A percentile compares a stretch with the other conserved stretches of the same genome.
Evolutionary conservation across 2,888 invertebrate species (phyloP).

Genomic region (Busseola fusca): DNA sequence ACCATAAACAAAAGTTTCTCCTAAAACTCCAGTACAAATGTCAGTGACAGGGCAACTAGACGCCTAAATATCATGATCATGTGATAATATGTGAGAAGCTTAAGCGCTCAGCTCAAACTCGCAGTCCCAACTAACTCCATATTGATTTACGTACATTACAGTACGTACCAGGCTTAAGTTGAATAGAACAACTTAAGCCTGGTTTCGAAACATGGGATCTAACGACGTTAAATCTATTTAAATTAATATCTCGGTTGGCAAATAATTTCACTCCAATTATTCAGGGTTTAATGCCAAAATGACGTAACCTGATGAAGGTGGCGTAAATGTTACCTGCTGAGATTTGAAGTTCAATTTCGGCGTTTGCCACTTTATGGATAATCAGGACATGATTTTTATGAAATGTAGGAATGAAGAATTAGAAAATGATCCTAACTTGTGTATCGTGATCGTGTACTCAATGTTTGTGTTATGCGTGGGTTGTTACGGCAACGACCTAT

Average conservation of each 20-base stretch:
- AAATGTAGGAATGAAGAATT: background rate
- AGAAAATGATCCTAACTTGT: background rate
- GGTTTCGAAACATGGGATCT: conserved; percentile 38
- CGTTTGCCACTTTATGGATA: conserved; percentile 8
- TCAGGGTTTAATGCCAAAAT: conserved; percentile 36
- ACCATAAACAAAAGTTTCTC: background rate
- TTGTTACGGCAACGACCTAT: background rate
- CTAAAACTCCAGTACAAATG: conserved; percentile 20
- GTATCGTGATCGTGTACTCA: background rate
- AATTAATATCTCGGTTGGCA: conserved; percentile 46
- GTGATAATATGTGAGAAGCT: conserved; percentile 48
- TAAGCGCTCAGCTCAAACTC: conserved; percentile 35
- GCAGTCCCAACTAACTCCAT: conserved; percentile 36
- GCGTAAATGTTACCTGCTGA: conserved; percentile 29
- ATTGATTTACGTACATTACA: conserved; percentile 51
- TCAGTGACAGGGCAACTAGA: conserved; percentile 10
- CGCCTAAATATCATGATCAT: conserved; percentile 29
- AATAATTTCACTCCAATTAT: conserved; percentile 53
- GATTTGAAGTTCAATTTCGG: conserved; percentile 27
- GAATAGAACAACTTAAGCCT: conserved; percentile 39
- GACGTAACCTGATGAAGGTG: conserved; percentile 32
- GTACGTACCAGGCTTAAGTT: too few species aligned
- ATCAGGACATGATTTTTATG: conserved; percentile 16
- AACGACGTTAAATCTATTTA: conserved; percentile 49
- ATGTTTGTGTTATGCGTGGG: background rate